Evolutionary conservation across 37 sponge, comb jelly and placozoan genomes (phyloP), one percentile per base, ranked within the genome.

Genomic region (Mnemiopsis leidyi): DNA sequence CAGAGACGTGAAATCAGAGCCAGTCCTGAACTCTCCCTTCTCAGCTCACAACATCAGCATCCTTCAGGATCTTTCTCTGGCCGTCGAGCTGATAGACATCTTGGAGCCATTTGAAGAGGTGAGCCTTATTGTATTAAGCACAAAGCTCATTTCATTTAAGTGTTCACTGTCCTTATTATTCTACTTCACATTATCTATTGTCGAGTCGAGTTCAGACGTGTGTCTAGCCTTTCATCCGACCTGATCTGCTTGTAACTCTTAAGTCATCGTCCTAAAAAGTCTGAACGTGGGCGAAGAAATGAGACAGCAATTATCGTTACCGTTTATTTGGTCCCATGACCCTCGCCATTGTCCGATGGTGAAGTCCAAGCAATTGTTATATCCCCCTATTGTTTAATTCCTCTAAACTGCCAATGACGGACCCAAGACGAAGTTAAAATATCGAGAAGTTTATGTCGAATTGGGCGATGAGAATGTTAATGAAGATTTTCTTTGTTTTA

Each of bases 101-200:
- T 25, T 69, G 73, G 73, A 69, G 73, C 73, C 73, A 16, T 69
- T 69, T 25, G 73, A 69, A 25, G 73, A 69, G 73, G 73, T 69
- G n/a, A 69, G 73, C 23, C 24, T 21, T 61, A 18, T 61, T 61
- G 9, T 21, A 61, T 61, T 61, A n/a, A n/a, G n/a, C n/a, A n/a
- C n/a, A n/a, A n/a, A n/a, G n/a, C n/a, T n/a, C n/a, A n/a, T n/a
- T n/a, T n/a, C n/a, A n/a, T n/a, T n/a, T n/a, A n/a, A n/a, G n/a
- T n/a, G n/a, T n/a, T n/a, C n/a, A n/a, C n/a, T n/a, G n/a, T n/a
- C n/a, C n/a, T n/a, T n/a, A n/a, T n/a, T n/a, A 48, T 48, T 48
- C 9, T 48, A 48, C 61, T 48, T 48, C 61, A 48, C 61, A 48
- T 13, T 13, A 48, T 13, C 13, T 48, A 48, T 48, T 48, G 61